phyloP scores from a whole-genome alignment of 2,888 invertebrate genomes.

The Heliconius ismenius region DNA sequence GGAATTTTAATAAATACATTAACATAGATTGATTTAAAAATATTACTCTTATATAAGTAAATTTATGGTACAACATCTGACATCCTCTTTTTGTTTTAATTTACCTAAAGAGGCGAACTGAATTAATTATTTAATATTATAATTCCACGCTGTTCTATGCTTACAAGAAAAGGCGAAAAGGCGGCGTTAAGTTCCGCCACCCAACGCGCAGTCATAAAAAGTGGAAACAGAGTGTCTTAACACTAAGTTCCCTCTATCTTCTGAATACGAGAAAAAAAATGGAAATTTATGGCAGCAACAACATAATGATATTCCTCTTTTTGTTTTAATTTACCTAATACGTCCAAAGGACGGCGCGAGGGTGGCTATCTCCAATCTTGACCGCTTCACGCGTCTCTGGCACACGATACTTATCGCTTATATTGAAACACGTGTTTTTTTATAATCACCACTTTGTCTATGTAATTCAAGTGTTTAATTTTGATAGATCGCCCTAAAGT shows the following conservation, averaged over 20 bases:
- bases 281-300: neutral
- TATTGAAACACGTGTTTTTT: slow-evolving; percentile 69
- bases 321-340: slow-evolving; percentile 31
- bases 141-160: too few species aligned
- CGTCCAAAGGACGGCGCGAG: slow-evolving; percentile 39
- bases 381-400: slow-evolving; percentile 73
- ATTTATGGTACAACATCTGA: neutral
- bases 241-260: too few species aligned
- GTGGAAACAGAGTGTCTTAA: too few species aligned
- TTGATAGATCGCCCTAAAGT: slow-evolving; percentile 51
- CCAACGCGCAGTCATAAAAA: too few species aligned
- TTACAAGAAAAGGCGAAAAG: too few species aligned
- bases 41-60: neutral
- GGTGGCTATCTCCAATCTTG: slow-evolving; percentile 73
- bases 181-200: too few species aligned
- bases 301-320: slow-evolving; percentile 5
- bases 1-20: slow-evolving; percentile 10
- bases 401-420: slow-evolving; percentile 66
- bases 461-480: slow-evolving; percentile 51
- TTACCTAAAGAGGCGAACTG: too few species aligned
- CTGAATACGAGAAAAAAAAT: neutral
- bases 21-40: neutral
- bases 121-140: too few species aligned
- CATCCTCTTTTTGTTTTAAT: too few species aligned
- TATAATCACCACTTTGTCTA: slow-evolving; percentile 62